Evolutionary conservation across 2,888 invertebrate genomes (phyloP), one percentile per base, ranked within the genome.

Genomic region (Acleris holmiana): DNA sequence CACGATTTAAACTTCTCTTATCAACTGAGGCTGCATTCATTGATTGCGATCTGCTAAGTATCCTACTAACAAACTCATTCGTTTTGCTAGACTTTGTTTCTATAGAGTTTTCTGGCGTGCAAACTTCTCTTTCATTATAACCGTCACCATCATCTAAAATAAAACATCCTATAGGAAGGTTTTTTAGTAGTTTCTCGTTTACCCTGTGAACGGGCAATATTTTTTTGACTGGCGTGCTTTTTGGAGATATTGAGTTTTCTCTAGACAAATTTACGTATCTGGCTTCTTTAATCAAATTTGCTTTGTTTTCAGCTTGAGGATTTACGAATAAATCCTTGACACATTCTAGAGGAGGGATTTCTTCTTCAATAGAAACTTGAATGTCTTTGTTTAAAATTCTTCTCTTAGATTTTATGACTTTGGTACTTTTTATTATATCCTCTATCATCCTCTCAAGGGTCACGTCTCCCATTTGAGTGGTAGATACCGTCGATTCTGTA

Each of bases 381-480:
- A 73, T 63, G 51, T 76, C 69, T 59, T 84, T 82, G 10, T 85
- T 85, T n/a, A 90, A 62, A 66, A 88, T 85, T 67, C 85, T 82
- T 76, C 86, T 75, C 74, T 82, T 88, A 40, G 85, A 86, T 81
- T 93, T 93, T 0, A 91, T 85, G 59, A 91, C 91, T 74, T 91
- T 91, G 1, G 94, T 93, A 68, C 93, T 94, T 70, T 94, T 94
- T 68, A 94, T 89, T 61, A 94, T 94, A 66, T 94, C 94, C 75
- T 94, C 94, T 49, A 94, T 94, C 85, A 94, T 93, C 81, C 87
- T 92, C 75, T 94, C 94, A 50, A 95, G 80, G 13, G 93, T 93
- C 0, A 89, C 75, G 73, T 93, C 93, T 3, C 93, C 93, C 93
- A 93, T 93, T 82, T 92, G 89, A 4, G 93, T 91, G 18, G 93